Evolutionary conservation across 2,888 invertebrate species (phyloP).

Genomic region (Drosophila barbarae): DNA sequence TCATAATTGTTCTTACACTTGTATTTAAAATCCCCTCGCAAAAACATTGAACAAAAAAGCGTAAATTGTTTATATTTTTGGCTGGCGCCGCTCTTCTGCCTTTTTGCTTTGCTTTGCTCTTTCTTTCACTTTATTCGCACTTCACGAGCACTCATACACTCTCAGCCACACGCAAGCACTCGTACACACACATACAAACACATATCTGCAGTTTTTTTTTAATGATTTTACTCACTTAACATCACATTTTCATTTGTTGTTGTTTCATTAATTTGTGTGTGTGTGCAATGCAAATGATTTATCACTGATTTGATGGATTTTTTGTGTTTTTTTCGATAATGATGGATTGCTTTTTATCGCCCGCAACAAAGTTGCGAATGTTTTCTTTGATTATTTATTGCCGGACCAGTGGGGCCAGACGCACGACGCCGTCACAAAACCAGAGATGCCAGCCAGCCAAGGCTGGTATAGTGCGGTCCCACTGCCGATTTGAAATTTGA

Average conservation of each 20-base stretch:
- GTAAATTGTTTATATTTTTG: slow-evolving; percentile 43
- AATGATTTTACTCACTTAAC: slow-evolving; percentile 58
- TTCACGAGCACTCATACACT: slow-evolving; percentile 35
- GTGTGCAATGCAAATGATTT: slow-evolving; percentile 30
- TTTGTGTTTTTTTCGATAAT: slow-evolving; percentile 15
- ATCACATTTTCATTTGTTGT: slow-evolving; percentile 61
- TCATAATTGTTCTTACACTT: slow-evolving; percentile 3
- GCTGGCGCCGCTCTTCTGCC: slow-evolving; percentile 34
- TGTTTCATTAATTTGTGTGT: slow-evolving; percentile 14
- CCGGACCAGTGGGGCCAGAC: slow-evolving; percentile 6
- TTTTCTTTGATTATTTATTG: slow-evolving; percentile 17
- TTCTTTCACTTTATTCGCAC: slow-evolving; percentile 33
- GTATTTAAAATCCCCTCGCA: neutral
- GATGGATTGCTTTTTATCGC: slow-evolving; percentile 18
- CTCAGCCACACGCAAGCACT: slow-evolving; percentile 18
- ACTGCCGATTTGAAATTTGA: neutral
- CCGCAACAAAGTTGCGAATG: slow-evolving; percentile 23
- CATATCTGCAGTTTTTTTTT: slow-evolving; percentile 18
- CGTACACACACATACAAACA: neutral
- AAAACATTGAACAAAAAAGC: slow-evolving; percentile 33
- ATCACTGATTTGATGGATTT: slow-evolving; percentile 48
- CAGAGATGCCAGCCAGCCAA: neutral
- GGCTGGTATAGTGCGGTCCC: neutral
- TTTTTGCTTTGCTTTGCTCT: slow-evolving; percentile 27
- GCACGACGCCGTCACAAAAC: slow-evolving; percentile 3